phyloP scores from a whole-genome alignment of 2,888 invertebrate genomes.

The Ceramica pisi region DNA sequence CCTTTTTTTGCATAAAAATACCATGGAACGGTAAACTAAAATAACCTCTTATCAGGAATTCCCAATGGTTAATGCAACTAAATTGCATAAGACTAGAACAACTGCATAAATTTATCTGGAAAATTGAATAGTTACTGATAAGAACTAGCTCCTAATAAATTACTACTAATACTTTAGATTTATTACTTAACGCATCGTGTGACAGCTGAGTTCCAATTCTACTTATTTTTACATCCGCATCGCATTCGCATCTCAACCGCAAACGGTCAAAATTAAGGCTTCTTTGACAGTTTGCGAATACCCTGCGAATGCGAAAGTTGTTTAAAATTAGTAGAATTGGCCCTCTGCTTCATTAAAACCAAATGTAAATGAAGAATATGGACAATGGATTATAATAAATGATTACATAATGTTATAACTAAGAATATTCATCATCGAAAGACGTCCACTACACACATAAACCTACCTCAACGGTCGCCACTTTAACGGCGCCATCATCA shows the following conservation, averaged over 20 bases:
- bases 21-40: neutral
- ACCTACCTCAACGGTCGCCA: neutral
- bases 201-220: too few relatives aligned
- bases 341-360: too few relatives aligned
- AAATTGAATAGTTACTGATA: conserved; percentile 28
- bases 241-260: too few relatives aligned
- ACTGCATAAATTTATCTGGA: conserved; percentile 11
- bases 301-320: too few relatives aligned
- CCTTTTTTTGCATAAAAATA: neutral
- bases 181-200: too few relatives aligned
- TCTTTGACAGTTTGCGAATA: too few relatives aligned
- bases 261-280: too few relatives aligned
- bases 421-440: neutral
- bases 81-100: neutral
- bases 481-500: neutral
- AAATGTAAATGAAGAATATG: too few relatives aligned
- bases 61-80: neutral
- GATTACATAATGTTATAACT: neutral
- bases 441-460: neutral
- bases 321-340: too few relatives aligned
- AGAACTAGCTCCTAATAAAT: conserved; percentile 5
- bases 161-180: too few relatives aligned
- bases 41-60: neutral
- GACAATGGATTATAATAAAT: neutral
- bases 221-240: too few relatives aligned